Conservation (phyloP, 2,113 vertebrate genomes). For the Eupsittula cactorum region DNA sequence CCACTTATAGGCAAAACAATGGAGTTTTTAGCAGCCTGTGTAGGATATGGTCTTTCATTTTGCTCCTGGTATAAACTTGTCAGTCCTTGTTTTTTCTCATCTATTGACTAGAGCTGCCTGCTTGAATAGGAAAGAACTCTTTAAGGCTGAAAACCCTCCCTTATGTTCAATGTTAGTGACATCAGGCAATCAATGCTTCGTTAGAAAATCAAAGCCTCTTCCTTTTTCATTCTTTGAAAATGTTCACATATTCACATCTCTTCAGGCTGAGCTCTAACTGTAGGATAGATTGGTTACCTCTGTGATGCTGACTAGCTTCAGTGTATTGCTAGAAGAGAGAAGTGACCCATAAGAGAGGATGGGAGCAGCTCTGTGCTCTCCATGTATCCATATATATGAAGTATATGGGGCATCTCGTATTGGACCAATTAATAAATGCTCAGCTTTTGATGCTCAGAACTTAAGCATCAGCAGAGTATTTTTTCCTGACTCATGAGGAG, state of each 20-base stretch:
- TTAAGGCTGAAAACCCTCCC: neutral
- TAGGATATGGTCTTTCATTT: neutral
- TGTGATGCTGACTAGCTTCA: neutral
- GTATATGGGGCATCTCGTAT: rapidly evolving
- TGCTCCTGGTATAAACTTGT: neutral
- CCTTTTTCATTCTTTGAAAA: neutral
- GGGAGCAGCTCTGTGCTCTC: neutral
- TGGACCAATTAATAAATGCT: neutral
- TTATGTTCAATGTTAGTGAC: neutral
- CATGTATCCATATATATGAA: neutral
- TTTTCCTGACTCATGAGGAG: neutral
- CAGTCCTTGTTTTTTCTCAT: neutral
- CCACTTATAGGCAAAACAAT: neutral
- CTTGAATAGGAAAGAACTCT: neutral
- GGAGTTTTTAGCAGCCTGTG: neutral
- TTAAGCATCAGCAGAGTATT: neutral
- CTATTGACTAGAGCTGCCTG: neutral
- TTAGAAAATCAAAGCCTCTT: slow-evolving; percentile 41
- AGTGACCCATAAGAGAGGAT: neutral
- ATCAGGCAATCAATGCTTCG: neutral
- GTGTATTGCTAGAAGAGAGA: neutral
- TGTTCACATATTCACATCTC: neutral
- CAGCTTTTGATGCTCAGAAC: neutral
- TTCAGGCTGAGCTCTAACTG: neutral
- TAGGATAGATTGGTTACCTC: neutral